phyloP scores from a whole-genome alignment of 2,888 invertebrate species.

The Tetragnatha montana region DNA sequence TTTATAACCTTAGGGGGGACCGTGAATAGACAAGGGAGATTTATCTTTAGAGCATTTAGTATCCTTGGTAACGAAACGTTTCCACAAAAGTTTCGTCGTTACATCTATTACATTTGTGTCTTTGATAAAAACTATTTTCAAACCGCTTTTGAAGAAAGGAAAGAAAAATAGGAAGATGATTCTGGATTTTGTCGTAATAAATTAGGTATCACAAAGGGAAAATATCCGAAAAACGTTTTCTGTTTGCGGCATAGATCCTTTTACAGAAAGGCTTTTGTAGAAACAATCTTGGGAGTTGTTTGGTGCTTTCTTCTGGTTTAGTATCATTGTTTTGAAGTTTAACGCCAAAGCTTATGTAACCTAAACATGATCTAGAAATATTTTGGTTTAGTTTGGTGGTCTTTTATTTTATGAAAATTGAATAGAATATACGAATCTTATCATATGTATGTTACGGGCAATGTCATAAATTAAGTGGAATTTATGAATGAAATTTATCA shows the following conservation, averaged over 20 bases:
- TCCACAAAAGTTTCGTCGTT: not conserved
- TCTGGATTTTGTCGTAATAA: not conserved
- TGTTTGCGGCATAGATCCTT: not conserved
- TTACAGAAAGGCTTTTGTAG: not conserved
- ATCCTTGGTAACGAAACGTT: slow-evolving; percentile 25
- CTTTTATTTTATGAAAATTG: too few species aligned
- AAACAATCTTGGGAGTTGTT: not conserved
- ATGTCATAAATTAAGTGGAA: too few species aligned
- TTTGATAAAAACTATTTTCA: not conserved
- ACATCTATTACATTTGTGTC: not conserved
- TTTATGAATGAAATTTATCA: too few species aligned
- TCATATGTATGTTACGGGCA: too few species aligned
- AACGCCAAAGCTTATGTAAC: too few species aligned
- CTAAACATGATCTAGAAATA: too few species aligned
- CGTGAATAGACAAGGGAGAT: not conserved
- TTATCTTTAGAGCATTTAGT: slow-evolving; percentile 11
- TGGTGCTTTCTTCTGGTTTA: not conserved
- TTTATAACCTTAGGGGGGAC: not conserved
- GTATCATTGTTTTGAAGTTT: not conserved
- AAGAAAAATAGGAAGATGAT: not conserved
- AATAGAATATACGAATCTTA: too few species aligned
- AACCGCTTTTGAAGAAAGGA: not conserved
- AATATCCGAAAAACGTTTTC: not conserved
- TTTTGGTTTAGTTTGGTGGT: too few species aligned
- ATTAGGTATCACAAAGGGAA: not conserved